phyloP scores from a whole-genome alignment of 2,113 vertebrate genomes.

The Ailurus styani region DNA sequence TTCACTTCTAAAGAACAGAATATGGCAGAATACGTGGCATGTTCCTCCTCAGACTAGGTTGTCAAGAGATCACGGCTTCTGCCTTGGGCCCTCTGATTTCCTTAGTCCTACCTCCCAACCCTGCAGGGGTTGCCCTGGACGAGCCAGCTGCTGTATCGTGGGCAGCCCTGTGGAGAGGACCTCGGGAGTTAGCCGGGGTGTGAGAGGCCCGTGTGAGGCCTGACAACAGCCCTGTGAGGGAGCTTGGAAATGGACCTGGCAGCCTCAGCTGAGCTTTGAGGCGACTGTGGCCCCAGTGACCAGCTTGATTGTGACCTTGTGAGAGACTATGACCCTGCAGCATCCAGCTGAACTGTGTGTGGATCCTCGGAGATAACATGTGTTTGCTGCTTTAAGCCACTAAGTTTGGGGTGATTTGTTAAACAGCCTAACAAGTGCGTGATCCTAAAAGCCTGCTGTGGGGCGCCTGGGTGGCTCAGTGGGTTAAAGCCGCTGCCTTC shows the following conservation, averaged over 20 bases:
- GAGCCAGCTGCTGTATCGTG: fast-evolving
- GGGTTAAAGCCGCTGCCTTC: too few species aligned
- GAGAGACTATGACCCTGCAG: not conserved
- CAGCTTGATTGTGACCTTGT: not conserved
- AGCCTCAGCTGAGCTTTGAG: not conserved
- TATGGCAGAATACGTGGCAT: not conserved
- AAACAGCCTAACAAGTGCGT: not conserved
- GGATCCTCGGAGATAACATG: not conserved
- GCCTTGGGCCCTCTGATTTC: not conserved
- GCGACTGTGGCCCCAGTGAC: fast-evolving
- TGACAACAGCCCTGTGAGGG: not conserved
- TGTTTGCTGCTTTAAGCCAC: not conserved
- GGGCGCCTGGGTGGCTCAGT: too few species aligned
- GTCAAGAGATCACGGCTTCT: not conserved
- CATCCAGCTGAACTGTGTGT: not conserved
- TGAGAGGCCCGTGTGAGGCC: not conserved
- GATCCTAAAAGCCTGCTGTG: not conserved
- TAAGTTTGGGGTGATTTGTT: not conserved
- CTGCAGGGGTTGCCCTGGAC: not conserved
- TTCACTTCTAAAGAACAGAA: not conserved
- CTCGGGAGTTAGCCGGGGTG: fast-evolving
- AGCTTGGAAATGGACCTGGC: not conserved
- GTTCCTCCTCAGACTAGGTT: not conserved
- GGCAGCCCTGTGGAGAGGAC: not conserved
- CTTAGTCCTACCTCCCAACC: too few species aligned